Conservation (phyloP, 2,888 invertebrate genomes). For the Malthinus seriepunctatus region DNA sequence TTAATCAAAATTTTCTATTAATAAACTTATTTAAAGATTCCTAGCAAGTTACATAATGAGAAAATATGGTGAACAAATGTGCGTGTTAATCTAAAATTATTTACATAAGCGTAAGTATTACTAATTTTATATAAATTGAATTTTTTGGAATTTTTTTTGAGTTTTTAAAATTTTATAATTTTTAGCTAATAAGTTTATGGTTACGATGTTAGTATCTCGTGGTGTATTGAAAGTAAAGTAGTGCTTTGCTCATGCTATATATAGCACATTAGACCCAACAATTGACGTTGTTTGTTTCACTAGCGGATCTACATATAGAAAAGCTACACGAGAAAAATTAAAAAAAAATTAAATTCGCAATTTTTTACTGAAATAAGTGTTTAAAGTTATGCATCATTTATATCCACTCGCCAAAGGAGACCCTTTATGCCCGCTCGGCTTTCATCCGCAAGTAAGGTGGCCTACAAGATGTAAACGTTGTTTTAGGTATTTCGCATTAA, state of each 20-base stretch:
- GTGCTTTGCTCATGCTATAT: slow-evolving; percentile 37
- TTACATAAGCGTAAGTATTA: slow-evolving; percentile 5
- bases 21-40: slow-evolving; percentile 14
- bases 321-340: background rate
- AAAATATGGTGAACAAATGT: slow-evolving; percentile 19
- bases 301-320: slow-evolving; percentile 16
- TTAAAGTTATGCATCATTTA: slow-evolving; percentile 67
- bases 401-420: slow-evolving; percentile 83
- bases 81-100: slow-evolving; percentile 9
- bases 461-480: slow-evolving; percentile 92
- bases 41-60: slow-evolving; percentile 19
- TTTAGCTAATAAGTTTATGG: background rate
- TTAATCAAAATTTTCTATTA: slow-evolving; percentile 20
- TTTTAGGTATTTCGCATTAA: slow-evolving; percentile 64
- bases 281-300: slow-evolving; percentile 20
- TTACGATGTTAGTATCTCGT: slow-evolving; percentile 17
- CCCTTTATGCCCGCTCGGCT: slow-evolving; percentile 88
- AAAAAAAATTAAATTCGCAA: background rate
- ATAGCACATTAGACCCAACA: slow-evolving; percentile 31
- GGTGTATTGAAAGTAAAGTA: slow-evolving; percentile 20
- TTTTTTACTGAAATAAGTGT: background rate
- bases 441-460: slow-evolving; percentile 93
- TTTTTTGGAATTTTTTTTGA: slow-evolving; percentile 8
- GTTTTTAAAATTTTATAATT: slow-evolving; percentile 5
- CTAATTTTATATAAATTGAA: background rate